Evolutionary conservation across 1,140 invertebrate genomes (phyloP), one percentile per base, ranked within the genome.

Genomic region (Geopemphigus sp.): DNA sequence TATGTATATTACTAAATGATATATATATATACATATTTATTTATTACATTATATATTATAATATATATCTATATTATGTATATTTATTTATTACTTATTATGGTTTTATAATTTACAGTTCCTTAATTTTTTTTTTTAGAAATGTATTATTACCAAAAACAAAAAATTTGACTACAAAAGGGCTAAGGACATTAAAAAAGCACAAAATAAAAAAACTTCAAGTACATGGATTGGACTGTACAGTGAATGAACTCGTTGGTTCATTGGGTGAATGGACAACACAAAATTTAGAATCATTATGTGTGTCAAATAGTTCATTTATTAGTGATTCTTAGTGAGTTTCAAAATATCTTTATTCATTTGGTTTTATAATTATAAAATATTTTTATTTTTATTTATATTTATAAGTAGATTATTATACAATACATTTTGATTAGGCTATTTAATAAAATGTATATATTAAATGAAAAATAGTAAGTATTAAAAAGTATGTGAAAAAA

Each of bases 221-320:
- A 85, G 89, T 90, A 57, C 88, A 87, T 81, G 88, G 88, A 54
- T 85, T 91, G 57, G 88, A 88, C 83, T 88, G 90, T 10, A 88
- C 90, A 61, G 88, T 91, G 29, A 90, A 90, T 84, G 90, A 91
- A 83, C 84, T 92, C 17, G 89, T 92, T 83, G 88, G 88, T 80
- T 92, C 91, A 85, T 87, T 93, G 63, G 89, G 90, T 74, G 90
- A 92, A 82, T 93, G 91, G 91, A 92, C 90, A 59, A 83, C 91
- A 72, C 86, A 89, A 64, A 92, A 93, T 86, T 85, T 94, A 72
- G 86, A 88, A 64, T 87, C 87, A 19, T 85, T 93, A 45, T 92
- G 90, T 85, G 89, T 93, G 66, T 88, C 90, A 61, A 88, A 88
- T 83, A 91, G 90, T 83, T 89, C 89, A 73, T 92, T 92, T 84